Conservation (phyloP, 2,888 invertebrate species). For the Lithophane leautieri region DNA sequence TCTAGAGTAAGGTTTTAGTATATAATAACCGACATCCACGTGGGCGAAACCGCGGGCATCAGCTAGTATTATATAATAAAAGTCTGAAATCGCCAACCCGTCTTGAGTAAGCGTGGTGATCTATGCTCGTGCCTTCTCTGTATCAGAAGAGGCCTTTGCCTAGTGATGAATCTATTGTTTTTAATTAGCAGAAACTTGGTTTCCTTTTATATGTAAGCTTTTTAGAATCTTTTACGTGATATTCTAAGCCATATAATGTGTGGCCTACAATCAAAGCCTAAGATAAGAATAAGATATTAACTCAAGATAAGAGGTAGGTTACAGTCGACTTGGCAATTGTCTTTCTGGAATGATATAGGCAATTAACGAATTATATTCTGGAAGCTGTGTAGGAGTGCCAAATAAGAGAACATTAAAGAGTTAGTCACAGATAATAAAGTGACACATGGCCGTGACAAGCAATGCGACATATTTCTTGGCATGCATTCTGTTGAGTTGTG, state of each 20-base stretch:
- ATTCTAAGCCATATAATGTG: neutral
- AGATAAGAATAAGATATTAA: too few relatives aligned
- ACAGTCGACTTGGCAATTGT: neutral
- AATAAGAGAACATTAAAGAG: conserved; percentile 43
- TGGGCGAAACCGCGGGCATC: too few relatives aligned
- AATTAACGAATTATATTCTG: conserved; percentile 30
- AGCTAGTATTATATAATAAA: too few relatives aligned
- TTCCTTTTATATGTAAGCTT: neutral
- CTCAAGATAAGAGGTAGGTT: neutral
- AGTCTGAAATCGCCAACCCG: too few relatives aligned
- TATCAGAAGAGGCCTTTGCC: too few relatives aligned
- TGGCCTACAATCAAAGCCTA: neutral
- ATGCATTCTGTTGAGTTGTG: conserved; percentile 49
- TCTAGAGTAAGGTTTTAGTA: too few relatives aligned
- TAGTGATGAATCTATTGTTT: too few relatives aligned
- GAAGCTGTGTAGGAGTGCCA: conserved; percentile 30
- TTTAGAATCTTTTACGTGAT: neutral
- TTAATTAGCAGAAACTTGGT: too few relatives aligned
- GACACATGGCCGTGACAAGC: conserved; percentile 25
- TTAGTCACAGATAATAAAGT: conserved; percentile 43
- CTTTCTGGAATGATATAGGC: conserved; percentile 22
- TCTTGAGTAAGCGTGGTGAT: too few relatives aligned
- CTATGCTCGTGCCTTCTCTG: too few relatives aligned
- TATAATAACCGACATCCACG: too few relatives aligned
- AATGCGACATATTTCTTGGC: conserved; percentile 51